These are phyloP conservation scores for Paracanthobrama guichenoti DNA, from an alignment of 2,113 vertebrate species.

Conservation along the genomic window DNA sequence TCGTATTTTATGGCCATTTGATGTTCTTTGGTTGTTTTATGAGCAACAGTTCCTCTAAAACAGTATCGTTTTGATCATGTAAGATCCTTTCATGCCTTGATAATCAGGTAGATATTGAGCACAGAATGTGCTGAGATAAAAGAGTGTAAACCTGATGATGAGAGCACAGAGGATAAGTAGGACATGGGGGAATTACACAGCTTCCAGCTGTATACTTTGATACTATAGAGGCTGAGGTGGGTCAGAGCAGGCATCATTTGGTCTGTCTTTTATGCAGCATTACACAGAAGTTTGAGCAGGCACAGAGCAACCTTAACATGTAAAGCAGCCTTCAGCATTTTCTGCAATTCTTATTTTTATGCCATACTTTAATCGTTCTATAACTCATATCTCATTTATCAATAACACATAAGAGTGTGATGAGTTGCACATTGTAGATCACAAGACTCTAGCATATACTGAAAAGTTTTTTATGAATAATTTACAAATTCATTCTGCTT, in stretches of 20 bases:
- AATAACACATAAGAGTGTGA: too few species aligned
- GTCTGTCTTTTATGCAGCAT: too few species aligned
- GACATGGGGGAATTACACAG: background rate
- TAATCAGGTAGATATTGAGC: background rate
- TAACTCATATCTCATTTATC: background rate
- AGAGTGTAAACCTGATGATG: constrained; percentile 24
- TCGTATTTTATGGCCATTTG: background rate
- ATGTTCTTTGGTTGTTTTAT: background rate
- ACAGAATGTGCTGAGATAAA: constrained; percentile 32
- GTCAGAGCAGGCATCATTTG: too few species aligned
- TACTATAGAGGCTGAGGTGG: too few species aligned
- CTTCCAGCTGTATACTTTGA: too few species aligned
- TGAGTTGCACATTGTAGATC: too few species aligned
- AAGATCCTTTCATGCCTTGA: constrained; percentile 7
- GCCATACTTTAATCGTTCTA: background rate
- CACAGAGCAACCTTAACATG: too few species aligned
- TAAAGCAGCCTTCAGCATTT: too few species aligned
- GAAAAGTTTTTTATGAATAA: background rate
- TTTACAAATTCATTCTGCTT: background rate
- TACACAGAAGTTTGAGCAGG: too few species aligned
- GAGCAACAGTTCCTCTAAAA: background rate
- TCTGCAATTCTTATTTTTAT: background rate
- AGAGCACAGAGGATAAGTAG: constrained; percentile 27
- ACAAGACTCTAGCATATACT: too few species aligned
- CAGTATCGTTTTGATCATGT: background rate